Base-by-base conservation (phyloP, 2,888 invertebrate species). In the Drosophila cognata region DNA sequence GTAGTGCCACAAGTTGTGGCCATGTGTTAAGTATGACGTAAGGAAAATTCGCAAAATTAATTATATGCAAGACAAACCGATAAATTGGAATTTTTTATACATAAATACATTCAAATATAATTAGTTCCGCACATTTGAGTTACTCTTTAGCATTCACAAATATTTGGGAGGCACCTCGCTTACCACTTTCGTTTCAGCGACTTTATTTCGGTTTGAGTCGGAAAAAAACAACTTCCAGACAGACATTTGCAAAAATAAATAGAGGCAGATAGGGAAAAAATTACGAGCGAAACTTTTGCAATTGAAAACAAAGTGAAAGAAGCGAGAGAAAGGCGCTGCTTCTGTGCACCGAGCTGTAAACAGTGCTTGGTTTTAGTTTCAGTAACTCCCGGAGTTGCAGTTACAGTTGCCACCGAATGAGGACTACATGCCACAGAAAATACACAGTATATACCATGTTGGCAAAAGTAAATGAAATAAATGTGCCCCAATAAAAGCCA, bases 301-400 rank as follows among this genome's bases (percentile, higher is more conserved):
- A 87, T 88, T 80, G 83, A 77, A 88, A 88, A 74, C 71, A 80
- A 77, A 77, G 70, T 73, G 71, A 80, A 73, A 73, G 69, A 62
- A 28, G 18, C 56, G 31, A 58, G 52, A 35, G 63, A 53, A 74
- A 21, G 10, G 25, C 63, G 28, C 36, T 46, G 53, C 59, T 46
- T 53, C 52, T 74, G 84, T 73, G 81, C 81, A 71, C 29, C 64
- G 74, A 77, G 66, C 71, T 73, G 87, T 76, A 51, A 77, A 78
- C 73, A 83, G 63, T 77, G 75, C 70, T 71, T 68, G 58, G 73
- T 71, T 71, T 77, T 57, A 48, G 65, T 72, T 53, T 58, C 64
- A 51, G 67, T 63, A 74, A 63, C 71, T 80, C 68, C 50, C 71
- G 25, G 50, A 65, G 64, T 68, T 71, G 57, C 71, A 67, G 64